phyloP scores from a whole-genome alignment of 2,113 vertebrate species.

The Gymnogyps californianus region DNA sequence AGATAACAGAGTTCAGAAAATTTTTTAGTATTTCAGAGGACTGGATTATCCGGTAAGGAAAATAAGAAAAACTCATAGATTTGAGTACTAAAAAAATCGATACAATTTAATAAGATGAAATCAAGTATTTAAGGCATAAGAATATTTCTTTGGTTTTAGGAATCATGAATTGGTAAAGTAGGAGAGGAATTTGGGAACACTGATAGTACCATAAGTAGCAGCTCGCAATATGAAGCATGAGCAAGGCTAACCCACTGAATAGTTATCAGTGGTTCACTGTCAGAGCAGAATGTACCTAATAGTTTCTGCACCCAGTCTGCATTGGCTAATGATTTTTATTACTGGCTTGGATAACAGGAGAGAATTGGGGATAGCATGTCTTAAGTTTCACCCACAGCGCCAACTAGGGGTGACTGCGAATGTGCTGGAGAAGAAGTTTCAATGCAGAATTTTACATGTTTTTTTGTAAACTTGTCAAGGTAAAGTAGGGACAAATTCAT shows the following conservation, averaged over 20 bases:
- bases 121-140: not conserved
- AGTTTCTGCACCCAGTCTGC: not conserved
- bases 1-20: not conserved
- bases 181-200: not conserved
- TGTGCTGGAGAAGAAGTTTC: not conserved
- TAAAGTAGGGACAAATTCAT: not conserved
- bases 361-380: not conserved
- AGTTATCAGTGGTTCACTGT: not conserved
- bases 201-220: not conserved
- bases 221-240: not conserved
- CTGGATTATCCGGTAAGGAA: not conserved
- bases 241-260: not conserved
- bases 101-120: not conserved
- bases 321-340: not conserved
- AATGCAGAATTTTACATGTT: not conserved
- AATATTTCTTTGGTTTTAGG: not conserved
- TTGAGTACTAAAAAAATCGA: not conserved
- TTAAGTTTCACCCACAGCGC: not conserved
- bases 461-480: not conserved
- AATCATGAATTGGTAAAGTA: not conserved
- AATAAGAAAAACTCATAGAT: not conserved
- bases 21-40: not conserved
- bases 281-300: not conserved
- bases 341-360: not conserved
- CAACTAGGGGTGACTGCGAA: not conserved